Base-by-base conservation (phyloP, 2,888 invertebrate species). In the Tanypteryx hageni region DNA sequence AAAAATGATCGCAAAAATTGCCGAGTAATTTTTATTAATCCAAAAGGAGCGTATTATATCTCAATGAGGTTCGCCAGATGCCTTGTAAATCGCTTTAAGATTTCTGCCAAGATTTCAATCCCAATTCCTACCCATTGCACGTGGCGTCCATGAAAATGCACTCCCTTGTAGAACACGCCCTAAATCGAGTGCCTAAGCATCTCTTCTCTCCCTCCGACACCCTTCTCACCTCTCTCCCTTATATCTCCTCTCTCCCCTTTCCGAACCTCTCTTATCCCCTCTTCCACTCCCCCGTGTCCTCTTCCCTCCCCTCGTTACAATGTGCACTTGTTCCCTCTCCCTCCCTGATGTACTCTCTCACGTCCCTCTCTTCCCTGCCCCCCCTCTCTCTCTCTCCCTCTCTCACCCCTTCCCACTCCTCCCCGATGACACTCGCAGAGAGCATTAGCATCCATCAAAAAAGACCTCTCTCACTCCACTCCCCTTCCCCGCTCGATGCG, bases 151-250 rank as follows among this genome's bases (percentile, higher is more conserved):
- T 57, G 56, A 83, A 83, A n/a, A 11, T 16, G 10, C 83, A 18
- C 2, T n/a, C 56, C n/a, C n/a, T n/a, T 83, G 56, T 56, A 56
- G 57, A 56, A 82, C 81, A 44, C 57, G 14, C 16, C 18, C 83
- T 83, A 83, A 83, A 83, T 83, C 57, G 83, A 83, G 57, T 83
- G 83, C 56, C 83, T 83, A 57, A 83, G 83, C 56, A 57, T 9
- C 83, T n/a, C 18, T 57, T 56, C 83, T 56, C 83, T 31, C 18
- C 83, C 57, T 57, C 56, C 44, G 57, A 83, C 18, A 83, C 83
- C 57, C 44, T 83, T 56, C 57, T 76, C 44, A 44, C 44, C 44
- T 44, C 44, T 44, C 44, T 1, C 76, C 76, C 64, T n/a, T n/a
- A 11, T 18, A 64, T 76, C 76, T 18, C 76, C 56, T 57, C 57